phyloP scores from a whole-genome alignment of 1,140 invertebrate genomes.

The Plectrocnemia conspersa region DNA sequence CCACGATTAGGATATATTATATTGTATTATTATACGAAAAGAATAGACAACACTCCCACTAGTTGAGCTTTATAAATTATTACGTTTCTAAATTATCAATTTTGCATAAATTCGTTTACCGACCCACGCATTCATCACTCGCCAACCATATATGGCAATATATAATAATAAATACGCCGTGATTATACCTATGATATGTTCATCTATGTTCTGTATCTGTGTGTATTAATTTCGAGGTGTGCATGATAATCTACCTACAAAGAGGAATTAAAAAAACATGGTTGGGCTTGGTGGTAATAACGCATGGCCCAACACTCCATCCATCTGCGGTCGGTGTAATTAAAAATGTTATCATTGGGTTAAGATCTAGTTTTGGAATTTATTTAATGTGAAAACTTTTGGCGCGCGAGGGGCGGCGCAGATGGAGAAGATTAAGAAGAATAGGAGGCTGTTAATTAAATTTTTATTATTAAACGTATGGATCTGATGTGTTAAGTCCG shows the following conservation, averaged over 20 bases:
- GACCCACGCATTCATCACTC: conserved; percentile 2
- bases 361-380: conserved; percentile 4
- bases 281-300: too few relatives aligned
- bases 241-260: too few relatives aligned
- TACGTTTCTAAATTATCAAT: too few relatives aligned
- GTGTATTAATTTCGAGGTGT: too few relatives aligned
- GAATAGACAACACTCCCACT: too few relatives aligned
- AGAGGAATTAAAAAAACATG: too few relatives aligned
- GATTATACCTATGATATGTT: conserved; percentile 12
- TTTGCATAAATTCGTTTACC: too few relatives aligned
- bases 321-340: background rate
- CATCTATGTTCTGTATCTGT: too few relatives aligned
- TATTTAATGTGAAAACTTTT: background rate
- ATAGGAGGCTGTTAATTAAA: background rate
- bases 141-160: background rate
- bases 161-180: background rate
- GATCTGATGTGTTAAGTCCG: too few relatives aligned
- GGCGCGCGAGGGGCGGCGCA: background rate
- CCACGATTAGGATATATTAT: too few relatives aligned
- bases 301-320: background rate
- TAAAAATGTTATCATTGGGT: background rate
- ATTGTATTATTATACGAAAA: too few relatives aligned
- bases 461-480: conserved; percentile 5
- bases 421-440: background rate
- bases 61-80: too few relatives aligned